phyloP scores from a whole-genome alignment of 2,797 vertebrate genomes.

The Coregonus suidteri region DNA sequence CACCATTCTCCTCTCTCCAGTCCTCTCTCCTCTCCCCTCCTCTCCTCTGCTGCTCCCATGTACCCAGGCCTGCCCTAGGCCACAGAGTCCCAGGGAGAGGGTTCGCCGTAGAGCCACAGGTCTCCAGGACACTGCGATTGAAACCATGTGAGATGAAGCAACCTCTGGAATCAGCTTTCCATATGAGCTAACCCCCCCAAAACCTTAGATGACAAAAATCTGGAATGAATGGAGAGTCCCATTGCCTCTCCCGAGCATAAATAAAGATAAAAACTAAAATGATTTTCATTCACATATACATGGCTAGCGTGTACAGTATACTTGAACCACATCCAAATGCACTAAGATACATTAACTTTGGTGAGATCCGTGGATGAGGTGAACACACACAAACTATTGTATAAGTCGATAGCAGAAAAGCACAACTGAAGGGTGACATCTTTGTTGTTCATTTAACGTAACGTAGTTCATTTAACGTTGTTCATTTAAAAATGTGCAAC shows the following conservation, averaged over 20 bases:
- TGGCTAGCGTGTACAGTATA: neutral
- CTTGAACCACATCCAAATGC: neutral
- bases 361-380: neutral
- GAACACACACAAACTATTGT: neutral
- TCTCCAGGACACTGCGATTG: constrained; percentile 71
- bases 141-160: constrained; percentile 82
- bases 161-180: constrained; percentile 73
- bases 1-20: constrained; percentile 41
- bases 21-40: constrained; percentile 17
- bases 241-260: constrained; percentile 55
- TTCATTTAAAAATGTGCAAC: constrained; percentile 41
- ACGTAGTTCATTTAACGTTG: neutral
- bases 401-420: neutral
- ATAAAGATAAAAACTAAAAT: constrained; percentile 47
- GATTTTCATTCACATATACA: neutral
- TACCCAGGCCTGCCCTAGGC: constrained; percentile 39
- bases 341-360: neutral
- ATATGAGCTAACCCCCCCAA: constrained; percentile 66
- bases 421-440: neutral
- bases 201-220: constrained; percentile 70
- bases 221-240: constrained; percentile 65
- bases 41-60: constrained; percentile 32
- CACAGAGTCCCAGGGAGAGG: constrained; percentile 43
- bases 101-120: constrained; percentile 54
- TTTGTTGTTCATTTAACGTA: neutral